These are phyloP conservation scores for Lomographa bimaculata DNA, from an alignment of 2,888 invertebrate species.

Conservation along the genomic window DNA sequence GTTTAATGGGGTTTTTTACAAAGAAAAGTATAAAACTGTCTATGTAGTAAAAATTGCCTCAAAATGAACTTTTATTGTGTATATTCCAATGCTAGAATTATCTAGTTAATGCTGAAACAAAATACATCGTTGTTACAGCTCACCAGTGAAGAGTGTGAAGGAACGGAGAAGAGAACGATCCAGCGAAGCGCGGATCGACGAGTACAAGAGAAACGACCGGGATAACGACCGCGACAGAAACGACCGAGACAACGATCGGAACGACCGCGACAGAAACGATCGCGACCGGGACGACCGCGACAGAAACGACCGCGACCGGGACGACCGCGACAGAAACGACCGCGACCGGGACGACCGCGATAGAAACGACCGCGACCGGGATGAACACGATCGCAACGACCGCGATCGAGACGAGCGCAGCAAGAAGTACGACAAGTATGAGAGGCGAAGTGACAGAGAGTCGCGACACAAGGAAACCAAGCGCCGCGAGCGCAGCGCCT, in stretches of 20 bases:
- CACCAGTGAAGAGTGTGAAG: conserved; percentile 63
- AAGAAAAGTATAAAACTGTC: not conserved
- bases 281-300: conserved; percentile 67
- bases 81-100: too few species aligned
- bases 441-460: conserved; percentile 58
- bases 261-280: conserved; percentile 8
- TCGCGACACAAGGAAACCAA: conserved; percentile 44
- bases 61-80: too few species aligned
- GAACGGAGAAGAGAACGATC: conserved; percentile 61
- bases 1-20: too few species aligned
- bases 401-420: conserved; percentile 69
- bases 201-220: conserved; percentile 65
- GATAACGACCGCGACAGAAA: conserved; percentile 73
- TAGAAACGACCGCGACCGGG: conserved; percentile 68
- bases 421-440: conserved; percentile 58
- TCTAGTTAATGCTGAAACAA: too few species aligned
- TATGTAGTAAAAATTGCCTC: too few species aligned
- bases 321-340: conserved; percentile 8
- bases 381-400: too few species aligned
- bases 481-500: conserved; percentile 56
- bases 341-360: conserved; percentile 57
- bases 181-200: conserved; percentile 58
- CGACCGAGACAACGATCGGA: conserved; percentile 51
- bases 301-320: conserved; percentile 64
- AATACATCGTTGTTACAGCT: conserved; percentile 51